phyloP scores from a whole-genome alignment of 2,797 vertebrate species.

The Crax fasciolata region DNA sequence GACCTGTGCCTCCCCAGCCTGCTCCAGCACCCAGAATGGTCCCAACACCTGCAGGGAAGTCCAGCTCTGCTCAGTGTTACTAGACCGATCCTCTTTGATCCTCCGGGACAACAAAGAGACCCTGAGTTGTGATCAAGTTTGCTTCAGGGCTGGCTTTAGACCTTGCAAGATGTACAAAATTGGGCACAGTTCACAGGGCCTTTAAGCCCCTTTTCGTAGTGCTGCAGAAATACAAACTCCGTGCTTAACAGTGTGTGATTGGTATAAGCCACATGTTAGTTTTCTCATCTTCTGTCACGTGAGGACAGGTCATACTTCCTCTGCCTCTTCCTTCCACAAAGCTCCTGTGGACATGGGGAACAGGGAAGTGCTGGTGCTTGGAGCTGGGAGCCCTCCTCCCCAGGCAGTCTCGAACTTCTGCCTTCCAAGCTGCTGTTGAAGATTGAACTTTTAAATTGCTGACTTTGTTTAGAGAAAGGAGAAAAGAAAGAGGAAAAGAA shows the following conservation, averaged over 20 bases:
- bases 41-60: rapidly evolving
- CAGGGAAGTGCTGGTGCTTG: not conserved
- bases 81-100: not conserved
- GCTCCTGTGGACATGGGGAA: not conserved
- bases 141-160: not conserved
- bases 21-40: not conserved
- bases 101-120: not conserved
- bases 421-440: not conserved
- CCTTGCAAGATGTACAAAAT: not conserved
- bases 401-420: not conserved
- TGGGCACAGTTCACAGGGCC: not conserved
- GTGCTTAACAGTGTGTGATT: not conserved
- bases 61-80: too few species aligned
- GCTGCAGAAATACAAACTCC: not conserved
- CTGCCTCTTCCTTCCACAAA: not conserved
- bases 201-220: not conserved
- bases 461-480: not conserved
- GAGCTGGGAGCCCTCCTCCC: not conserved
- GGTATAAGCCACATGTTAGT: not conserved
- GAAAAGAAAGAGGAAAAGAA: conserved; percentile 40
- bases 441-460: not conserved
- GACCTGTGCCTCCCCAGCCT: rapidly evolving
- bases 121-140: rapidly evolving
- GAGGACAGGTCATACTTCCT: not conserved
- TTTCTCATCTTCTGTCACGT: not conserved